Conservation (phyloP, 2,888 invertebrate genomes). For the Noctuana brunneofusca region DNA sequence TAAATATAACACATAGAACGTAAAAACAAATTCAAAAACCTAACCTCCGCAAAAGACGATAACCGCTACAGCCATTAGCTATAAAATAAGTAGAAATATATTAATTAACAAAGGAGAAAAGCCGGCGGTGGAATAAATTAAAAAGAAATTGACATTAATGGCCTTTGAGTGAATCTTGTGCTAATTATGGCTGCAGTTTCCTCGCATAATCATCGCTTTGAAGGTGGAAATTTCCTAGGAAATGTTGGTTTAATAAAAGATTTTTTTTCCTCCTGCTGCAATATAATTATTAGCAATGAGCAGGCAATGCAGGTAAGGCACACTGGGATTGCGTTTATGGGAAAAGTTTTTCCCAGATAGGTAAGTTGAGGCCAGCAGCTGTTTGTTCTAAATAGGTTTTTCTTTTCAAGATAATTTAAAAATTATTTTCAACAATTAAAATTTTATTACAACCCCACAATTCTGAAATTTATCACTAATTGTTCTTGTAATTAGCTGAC, state of each 20-base stretch:
- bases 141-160: slow-evolving; percentile 38
- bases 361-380: neutral
- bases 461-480: too few species aligned
- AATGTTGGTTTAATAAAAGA: slow-evolving; percentile 25
- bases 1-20: too few species aligned
- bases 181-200: slow-evolving; percentile 35
- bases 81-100: slow-evolving; percentile 9
- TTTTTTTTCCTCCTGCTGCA: slow-evolving; percentile 12
- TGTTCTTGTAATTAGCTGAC: too few species aligned
- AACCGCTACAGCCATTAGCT: neutral
- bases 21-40: neutral
- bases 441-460: too few species aligned
- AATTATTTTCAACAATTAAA: too few species aligned
- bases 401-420: neutral
- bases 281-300: slow-evolving; percentile 31
- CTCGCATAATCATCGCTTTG: slow-evolving; percentile 30
- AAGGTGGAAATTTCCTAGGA: slow-evolving; percentile 29
- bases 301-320: slow-evolving; percentile 3
- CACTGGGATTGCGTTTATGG: neutral
- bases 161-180: slow-evolving; percentile 38
- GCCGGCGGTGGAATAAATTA: slow-evolving; percentile 34
- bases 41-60: neutral
- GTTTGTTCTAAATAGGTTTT: slow-evolving; percentile 2
- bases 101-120: slow-evolving; percentile 7
- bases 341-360: neutral